phyloP scores from a whole-genome alignment of 2,113 vertebrate genomes.

The Tyrannus savana region DNA sequence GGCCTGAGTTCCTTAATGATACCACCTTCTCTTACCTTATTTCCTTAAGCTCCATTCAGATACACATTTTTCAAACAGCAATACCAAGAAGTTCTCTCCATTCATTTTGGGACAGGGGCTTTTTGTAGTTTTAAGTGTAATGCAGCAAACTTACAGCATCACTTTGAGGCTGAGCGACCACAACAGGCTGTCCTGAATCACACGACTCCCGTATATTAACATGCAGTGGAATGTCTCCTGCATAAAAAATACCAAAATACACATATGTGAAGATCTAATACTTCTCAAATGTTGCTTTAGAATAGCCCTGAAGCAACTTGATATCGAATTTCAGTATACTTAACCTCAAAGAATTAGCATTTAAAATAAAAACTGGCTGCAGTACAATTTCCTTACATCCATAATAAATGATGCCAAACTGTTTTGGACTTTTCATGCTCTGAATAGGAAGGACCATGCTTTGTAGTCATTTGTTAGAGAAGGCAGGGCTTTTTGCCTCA shows the following conservation, averaged over 20 bases:
- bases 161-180: constrained; percentile 89
- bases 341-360: constrained; percentile 13
- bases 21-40: neutral
- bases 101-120: neutral
- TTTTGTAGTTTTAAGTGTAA: neutral
- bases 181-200: constrained; percentile 89
- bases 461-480: neutral
- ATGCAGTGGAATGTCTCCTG: constrained; percentile 94
- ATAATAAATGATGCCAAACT: neutral
- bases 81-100: neutral
- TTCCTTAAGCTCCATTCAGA: neutral
- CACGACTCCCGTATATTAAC: constrained; percentile 90
- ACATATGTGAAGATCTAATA: neutral
- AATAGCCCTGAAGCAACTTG: neutral
- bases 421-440: neutral
- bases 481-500: neutral
- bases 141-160: constrained; percentile 80
- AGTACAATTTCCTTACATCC: neutral
- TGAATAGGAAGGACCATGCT: neutral
- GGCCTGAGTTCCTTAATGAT: neutral
- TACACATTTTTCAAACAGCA: neutral
- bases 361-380: constrained; percentile 40
- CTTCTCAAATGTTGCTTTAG: neutral
- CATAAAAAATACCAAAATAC: neutral
- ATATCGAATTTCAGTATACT: constrained; percentile 11